Evolutionary conservation across 2,888 invertebrate genomes (phyloP).

Genomic region (Epicampocera succincta): DNA sequence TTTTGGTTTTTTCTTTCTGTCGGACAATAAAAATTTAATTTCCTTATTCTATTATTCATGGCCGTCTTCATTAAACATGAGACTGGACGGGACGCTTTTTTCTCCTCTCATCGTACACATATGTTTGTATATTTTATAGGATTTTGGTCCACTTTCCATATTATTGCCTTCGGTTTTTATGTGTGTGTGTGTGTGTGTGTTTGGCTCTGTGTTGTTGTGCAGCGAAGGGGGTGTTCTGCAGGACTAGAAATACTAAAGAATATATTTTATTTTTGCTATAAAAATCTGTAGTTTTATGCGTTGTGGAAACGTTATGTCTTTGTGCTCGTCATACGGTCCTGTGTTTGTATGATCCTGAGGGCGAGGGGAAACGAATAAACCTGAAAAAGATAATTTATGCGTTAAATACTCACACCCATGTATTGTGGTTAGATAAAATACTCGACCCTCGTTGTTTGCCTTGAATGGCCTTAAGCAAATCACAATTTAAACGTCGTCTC

Average conservation of each 20-base stretch:
- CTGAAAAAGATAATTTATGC: too few relatives aligned
- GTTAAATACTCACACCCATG: too few relatives aligned
- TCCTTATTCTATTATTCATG: conserved; percentile 57
- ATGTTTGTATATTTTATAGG: conserved; percentile 36
- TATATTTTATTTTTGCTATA: conserved; percentile 9
- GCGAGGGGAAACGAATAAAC: too few relatives aligned
- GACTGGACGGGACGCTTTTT: too few relatives aligned
- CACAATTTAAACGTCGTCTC: too few relatives aligned
- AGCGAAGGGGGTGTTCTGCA: neutral
- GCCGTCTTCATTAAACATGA: conserved; percentile 54
- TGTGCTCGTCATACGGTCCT: too few relatives aligned
- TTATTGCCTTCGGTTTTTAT: neutral
- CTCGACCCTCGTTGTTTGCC: too few relatives aligned
- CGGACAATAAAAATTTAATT: conserved; percentile 56
- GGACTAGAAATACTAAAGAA: conserved; percentile 11
- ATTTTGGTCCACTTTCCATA: conserved; percentile 38
- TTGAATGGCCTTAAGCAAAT: too few relatives aligned
- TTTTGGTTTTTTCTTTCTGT: conserved; percentile 8
- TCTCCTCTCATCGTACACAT: neutral
- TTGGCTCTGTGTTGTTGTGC: neutral
- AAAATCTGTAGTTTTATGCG: neutral
- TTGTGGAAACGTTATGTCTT: conserved; percentile 1
- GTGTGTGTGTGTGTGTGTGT: too few relatives aligned
- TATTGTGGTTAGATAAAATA: too few relatives aligned
- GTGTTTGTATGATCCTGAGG: too few relatives aligned